Evolutionary conservation across 1,140 invertebrate species (phyloP).

Genomic region (Polypedilum vanderplanki): DNA sequence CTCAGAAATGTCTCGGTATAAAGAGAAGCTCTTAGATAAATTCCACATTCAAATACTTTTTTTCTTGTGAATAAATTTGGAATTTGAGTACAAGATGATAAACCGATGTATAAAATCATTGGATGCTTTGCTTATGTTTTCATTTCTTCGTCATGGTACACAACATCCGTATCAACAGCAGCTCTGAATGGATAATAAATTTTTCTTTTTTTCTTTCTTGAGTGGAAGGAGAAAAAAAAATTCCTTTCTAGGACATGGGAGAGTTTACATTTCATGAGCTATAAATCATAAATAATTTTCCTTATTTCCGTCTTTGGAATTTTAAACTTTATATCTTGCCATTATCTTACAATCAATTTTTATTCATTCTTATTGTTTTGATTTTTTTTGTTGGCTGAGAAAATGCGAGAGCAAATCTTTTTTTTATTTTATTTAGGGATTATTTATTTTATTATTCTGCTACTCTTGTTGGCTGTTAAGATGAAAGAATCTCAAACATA

Average conservation of each 20-base stretch:
- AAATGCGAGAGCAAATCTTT: not conserved
- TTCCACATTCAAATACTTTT: not conserved
- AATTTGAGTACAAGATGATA: constrained; percentile 7
- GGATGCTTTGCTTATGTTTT: too few species aligned
- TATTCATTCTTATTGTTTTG: not conserved
- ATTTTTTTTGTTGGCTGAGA: not conserved
- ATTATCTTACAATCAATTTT: not conserved
- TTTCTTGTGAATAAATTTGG: not conserved
- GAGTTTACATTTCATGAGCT: constrained; percentile 12
- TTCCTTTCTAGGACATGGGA: constrained; percentile 2
- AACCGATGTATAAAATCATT: not conserved
- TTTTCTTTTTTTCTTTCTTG: not conserved
- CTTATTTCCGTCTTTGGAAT: constrained; percentile 26
- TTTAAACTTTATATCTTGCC: constrained; percentile 29
- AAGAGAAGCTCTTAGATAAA: not conserved
- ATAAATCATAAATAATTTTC: constrained; percentile 12
- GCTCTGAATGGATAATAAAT: not conserved
- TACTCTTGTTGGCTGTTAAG: too few species aligned
- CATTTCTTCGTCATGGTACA: too few species aligned
- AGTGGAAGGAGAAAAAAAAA: not conserved
- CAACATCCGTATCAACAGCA: not conserved
- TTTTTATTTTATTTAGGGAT: not conserved
- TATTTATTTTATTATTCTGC: not conserved
- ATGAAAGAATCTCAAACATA: not conserved
- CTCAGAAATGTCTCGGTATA: not conserved